Base-by-base conservation (phyloP, 2,797 vertebrate genomes). In the Macropodus opercularis region DNA sequence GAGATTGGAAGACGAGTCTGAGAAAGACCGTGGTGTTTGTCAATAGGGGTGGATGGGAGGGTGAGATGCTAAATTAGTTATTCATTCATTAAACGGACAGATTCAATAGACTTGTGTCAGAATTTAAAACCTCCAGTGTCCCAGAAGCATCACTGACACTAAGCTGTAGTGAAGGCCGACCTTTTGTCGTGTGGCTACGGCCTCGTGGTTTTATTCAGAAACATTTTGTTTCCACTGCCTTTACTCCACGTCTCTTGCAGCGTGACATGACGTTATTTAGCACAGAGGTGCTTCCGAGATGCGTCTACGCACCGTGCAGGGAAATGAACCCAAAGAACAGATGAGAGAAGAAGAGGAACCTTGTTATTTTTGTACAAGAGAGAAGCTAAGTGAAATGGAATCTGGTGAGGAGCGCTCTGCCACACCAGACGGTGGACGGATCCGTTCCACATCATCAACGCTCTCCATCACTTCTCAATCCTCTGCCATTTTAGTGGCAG, bases 241-340 rank as follows among this genome's bases (percentile, higher is more conserved):
- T 56, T n/a, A 15, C 53, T 40, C 24, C 44, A 23, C 2, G 27
- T 77, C n/a, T 35, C 51, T 52, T 0, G 14, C 40, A 54, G 65
- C 15, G 5, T 66, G 68, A 31, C 26, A 27, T 42, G 53, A 67
- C n/a, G n/a, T n/a, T 71, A 53, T 73, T 77, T 72, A 70, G 53
- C 15, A 2, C 61, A 6, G 49, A 44, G 34, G 52, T 14, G 60
- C 75, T 46, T 27, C 44, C 29, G 27, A 24, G 24, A 42, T 62
- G 52, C 50, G 31, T 51, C 63, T 35, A 6, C 65, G 46, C 4
- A 2, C 49, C 9, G 18, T 38, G 6, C 35, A 35, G 48, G 23
- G 47, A 22, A 9, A 51, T 43, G 21, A 17, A 75, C 50, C 26
- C 6, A 22, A 39, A 27, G 34, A 54, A 46, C 53, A 61, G 49